These are phyloP conservation scores for Pan paniscus DNA, from an alignment of 2,113 vertebrate species.

Conservation along the genomic window DNA sequence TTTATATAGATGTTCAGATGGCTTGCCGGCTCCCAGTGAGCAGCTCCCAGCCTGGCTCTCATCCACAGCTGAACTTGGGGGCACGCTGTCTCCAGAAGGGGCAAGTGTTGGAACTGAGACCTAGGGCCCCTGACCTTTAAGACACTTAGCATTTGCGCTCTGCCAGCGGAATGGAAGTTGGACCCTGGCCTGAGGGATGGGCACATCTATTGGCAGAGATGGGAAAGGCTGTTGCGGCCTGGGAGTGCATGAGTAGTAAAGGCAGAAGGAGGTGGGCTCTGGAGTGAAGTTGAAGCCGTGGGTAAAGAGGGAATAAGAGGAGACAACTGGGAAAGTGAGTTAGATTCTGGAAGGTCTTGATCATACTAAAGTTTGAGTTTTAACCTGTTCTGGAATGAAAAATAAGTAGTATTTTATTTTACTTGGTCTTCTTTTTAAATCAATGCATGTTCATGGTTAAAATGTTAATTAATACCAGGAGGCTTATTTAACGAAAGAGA, in stretches of 20 bases:
- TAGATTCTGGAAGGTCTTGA: not conserved
- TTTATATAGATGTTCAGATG: not conserved
- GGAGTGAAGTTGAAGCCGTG: not conserved
- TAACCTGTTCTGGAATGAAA: not conserved
- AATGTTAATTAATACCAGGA: not conserved
- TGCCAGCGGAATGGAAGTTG: not conserved
- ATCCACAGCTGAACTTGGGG: accelerated
- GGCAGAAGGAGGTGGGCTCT: not conserved
- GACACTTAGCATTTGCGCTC: not conserved
- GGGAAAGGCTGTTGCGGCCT: too few species aligned
- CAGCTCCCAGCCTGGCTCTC: not conserved
- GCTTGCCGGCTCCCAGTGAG: not conserved
- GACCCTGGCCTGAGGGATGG: not conserved
- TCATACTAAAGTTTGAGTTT: not conserved
- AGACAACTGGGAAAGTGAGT: not conserved
- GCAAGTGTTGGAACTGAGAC: not conserved
- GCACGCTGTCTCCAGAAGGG: not conserved
- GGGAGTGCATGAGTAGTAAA: not conserved
- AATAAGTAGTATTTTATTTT: not conserved
- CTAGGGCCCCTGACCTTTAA: not conserved
- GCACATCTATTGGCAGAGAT: not conserved
- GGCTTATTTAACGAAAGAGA: not conserved
- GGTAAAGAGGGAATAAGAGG: not conserved
- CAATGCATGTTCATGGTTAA: not conserved
- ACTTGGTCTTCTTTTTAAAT: not conserved